These are phyloP conservation scores for Elaphurus davidianus DNA, from an alignment of 2,113 vertebrate genomes.

Conservation along the genomic window DNA sequence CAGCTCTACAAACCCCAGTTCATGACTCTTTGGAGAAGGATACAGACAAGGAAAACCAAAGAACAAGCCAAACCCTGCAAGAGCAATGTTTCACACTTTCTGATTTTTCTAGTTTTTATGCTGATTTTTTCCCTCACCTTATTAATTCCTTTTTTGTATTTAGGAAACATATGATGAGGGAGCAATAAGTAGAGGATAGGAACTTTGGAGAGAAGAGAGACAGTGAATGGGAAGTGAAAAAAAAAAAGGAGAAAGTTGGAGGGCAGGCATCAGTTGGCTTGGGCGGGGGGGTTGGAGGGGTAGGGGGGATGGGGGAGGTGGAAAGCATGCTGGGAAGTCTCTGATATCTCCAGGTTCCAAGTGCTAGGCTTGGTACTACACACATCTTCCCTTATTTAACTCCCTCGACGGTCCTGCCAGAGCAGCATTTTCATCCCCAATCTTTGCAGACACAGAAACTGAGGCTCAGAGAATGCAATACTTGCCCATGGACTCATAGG, in stretches of 20 bases:
- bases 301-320: rapidly evolving
- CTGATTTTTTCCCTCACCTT: background rate
- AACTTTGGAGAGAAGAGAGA: background rate
- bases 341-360: background rate
- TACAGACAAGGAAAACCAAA: background rate
- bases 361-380: background rate
- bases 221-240: background rate
- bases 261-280: background rate
- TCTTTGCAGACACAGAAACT: background rate
- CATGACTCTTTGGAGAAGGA: background rate
- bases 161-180: background rate
- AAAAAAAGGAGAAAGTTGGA: background rate
- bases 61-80: background rate
- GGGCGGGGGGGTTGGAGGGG: rapidly evolving
- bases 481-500: background rate
- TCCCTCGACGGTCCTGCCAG: background rate
- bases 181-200: background rate
- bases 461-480: background rate
- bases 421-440: background rate
- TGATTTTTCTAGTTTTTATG: conserved; percentile 16
- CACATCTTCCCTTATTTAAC: background rate
- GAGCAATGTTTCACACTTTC: background rate
- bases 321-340: background rate
- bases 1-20: background rate
- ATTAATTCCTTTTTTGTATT: background rate